Percentiles rank a stretch among this genome's conserved stretches.
Evolutionary conservation across 2,888 invertebrate genomes (phyloP).

Genomic region (Automeris io): DNA sequence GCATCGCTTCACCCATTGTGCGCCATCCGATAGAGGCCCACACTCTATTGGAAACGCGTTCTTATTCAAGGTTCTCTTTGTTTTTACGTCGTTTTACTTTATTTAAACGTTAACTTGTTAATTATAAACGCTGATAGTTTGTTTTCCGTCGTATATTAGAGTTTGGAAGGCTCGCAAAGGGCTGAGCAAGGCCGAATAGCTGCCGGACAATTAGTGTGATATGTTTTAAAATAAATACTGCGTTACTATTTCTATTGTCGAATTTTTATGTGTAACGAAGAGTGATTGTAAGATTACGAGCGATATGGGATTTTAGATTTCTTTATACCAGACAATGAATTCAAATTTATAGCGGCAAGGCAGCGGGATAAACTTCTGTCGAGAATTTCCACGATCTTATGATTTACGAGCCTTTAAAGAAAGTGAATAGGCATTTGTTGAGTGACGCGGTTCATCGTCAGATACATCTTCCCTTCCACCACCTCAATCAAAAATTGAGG

Average conservation of each 20-base stretch:
- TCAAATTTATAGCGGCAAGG: too few relatives aligned
- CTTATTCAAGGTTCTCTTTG: constrained; percentile 7
- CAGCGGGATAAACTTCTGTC: too few relatives aligned
- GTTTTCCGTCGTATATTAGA: constrained; percentile 1
- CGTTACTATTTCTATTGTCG: background rate
- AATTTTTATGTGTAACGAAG: too few relatives aligned
- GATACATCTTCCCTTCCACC: too few relatives aligned
- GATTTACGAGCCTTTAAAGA: too few relatives aligned
- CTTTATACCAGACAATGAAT: too few relatives aligned
- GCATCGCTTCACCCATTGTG: background rate
- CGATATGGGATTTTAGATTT: background rate
- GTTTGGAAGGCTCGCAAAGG: background rate
- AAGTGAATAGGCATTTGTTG: too few relatives aligned
- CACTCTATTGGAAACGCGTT: constrained; percentile 4
- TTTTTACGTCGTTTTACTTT: constrained; percentile 9
- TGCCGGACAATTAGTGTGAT: background rate
- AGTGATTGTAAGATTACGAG: background rate
- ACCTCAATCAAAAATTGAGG: too few relatives aligned
- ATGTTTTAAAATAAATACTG: background rate
- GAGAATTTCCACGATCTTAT: too few relatives aligned
- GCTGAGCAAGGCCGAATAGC: background rate
- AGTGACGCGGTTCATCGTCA: too few relatives aligned
- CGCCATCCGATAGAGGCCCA: constrained; percentile 2
- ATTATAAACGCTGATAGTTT: constrained; percentile 5
- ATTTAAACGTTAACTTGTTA: constrained; percentile 7